phyloP scores from a whole-genome alignment of 2,113 vertebrate species.

The Larimichthys polyactis region DNA sequence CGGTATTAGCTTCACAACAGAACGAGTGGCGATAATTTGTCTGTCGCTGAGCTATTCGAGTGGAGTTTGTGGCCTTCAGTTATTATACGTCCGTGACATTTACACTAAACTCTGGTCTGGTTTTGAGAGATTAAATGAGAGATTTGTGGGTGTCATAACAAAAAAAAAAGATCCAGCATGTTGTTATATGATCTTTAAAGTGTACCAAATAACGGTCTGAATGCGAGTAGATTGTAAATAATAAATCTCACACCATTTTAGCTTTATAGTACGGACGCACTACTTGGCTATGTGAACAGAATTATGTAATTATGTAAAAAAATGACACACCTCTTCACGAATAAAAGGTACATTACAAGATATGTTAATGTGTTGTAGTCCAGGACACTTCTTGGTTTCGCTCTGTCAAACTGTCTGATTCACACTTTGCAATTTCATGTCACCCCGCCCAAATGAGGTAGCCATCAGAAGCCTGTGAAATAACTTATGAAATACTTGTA shows the following conservation, averaged over 20 bases:
- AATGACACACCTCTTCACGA: slow-evolving; percentile 8
- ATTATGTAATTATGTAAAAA: slow-evolving; percentile 20
- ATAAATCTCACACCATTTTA: background rate
- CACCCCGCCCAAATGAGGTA: slow-evolving; percentile 51
- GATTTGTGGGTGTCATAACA: background rate
- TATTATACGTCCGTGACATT: background rate
- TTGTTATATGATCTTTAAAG: background rate
- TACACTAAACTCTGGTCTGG: background rate
- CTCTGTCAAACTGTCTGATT: slow-evolving; percentile 54
- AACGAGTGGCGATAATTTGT: background rate
- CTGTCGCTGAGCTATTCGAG: background rate
- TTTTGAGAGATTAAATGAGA: slow-evolving; percentile 5
- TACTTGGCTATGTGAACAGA: background rate
- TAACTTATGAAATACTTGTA: slow-evolving; percentile 24
- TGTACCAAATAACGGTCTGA: background rate
- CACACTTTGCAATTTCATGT: slow-evolving; percentile 41
- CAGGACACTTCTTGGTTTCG: background rate
- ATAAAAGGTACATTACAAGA: background rate
- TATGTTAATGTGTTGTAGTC: background rate
- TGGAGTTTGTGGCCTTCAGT: slow-evolving; percentile 1
- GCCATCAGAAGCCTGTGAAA: slow-evolving; percentile 51
- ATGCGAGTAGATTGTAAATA: background rate
- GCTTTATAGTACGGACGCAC: background rate
- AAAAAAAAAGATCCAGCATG: background rate
- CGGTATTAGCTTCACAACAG: slow-evolving; percentile 4